Conservation (phyloP, 2,113 vertebrate species). For the Oriolus oriolus region DNA sequence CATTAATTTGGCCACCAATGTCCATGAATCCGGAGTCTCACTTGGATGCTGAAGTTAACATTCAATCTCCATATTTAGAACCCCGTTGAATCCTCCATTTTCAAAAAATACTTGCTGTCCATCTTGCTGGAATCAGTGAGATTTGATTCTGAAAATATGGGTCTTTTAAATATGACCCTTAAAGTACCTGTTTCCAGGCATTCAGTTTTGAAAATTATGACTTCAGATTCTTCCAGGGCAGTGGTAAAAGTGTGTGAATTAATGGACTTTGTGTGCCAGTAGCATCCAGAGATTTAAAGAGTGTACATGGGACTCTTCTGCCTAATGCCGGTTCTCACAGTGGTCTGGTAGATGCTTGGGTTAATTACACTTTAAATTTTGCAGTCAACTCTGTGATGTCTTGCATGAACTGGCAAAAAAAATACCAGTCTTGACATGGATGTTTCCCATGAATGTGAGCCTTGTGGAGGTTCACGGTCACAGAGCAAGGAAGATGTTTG, state of each 20-base stretch:
- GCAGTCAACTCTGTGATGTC: fast-evolving
- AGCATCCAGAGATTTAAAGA: background rate
- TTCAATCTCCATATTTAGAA: background rate
- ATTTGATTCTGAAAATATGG: background rate
- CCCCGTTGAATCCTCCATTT: background rate
- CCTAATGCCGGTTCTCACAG: background rate
- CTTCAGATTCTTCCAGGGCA: background rate
- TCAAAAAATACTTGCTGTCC: background rate
- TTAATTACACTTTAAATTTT: background rate
- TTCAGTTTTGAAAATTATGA: background rate
- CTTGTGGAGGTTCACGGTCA: background rate
- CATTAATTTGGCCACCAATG: background rate
- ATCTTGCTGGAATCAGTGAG: background rate
- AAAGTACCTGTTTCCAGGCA: background rate
- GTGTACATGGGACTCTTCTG: background rate
- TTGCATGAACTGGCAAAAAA: background rate
- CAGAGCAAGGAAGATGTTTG: background rate
- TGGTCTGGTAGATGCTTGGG: background rate
- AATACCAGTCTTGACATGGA: background rate
- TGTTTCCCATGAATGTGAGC: background rate
- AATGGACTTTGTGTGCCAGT: background rate
- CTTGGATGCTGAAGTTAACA: background rate
- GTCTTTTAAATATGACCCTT: background rate
- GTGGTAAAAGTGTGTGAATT: background rate
- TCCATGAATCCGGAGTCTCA: background rate